Conservation (phyloP, 1,140 invertebrate species). For the Paraescarpia echinospica region DNA sequence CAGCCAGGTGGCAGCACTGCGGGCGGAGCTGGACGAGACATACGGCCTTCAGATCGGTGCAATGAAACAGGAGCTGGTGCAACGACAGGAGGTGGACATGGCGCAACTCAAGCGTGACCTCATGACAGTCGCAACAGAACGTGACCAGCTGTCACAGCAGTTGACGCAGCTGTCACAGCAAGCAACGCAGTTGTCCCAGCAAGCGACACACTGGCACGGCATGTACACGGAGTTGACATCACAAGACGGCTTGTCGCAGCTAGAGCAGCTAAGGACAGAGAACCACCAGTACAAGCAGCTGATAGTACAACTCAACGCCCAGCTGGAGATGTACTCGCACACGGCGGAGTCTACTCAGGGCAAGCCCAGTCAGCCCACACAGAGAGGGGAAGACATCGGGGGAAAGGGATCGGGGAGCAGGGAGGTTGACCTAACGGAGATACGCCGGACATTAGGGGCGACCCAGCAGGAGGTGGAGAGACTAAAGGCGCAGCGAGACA, state of each 20-base stretch:
- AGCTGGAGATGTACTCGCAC: neutral
- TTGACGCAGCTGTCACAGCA: neutral
- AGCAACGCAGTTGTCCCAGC: neutral
- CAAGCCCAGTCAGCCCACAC: neutral
- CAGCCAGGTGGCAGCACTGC: slow-evolving; percentile 18
- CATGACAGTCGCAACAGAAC: neutral
- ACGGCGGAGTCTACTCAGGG: neutral
- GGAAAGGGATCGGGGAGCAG: neutral
- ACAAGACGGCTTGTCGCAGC: neutral
- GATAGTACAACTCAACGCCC: slow-evolving; percentile 20
- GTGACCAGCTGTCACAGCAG: neutral
- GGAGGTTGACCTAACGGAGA: neutral
- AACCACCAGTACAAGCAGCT: slow-evolving; percentile 20
- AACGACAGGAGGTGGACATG: neutral
- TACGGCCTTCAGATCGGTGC: slow-evolving; percentile 23
- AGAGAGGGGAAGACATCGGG: too few relatives aligned
- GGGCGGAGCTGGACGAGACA: slow-evolving; percentile 28
- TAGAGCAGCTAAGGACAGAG: neutral
- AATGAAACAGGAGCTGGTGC: slow-evolving; percentile 6
- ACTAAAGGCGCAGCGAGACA: neutral
- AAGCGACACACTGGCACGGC: neutral
- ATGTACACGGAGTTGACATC: neutral
- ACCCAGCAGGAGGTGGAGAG: neutral
- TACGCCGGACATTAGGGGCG: neutral
- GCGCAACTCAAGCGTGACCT: neutral